These are phyloP conservation scores for Trachelus stipa DNA, from an alignment of 2,888 invertebrate genomes.

Conservation along the genomic window DNA sequence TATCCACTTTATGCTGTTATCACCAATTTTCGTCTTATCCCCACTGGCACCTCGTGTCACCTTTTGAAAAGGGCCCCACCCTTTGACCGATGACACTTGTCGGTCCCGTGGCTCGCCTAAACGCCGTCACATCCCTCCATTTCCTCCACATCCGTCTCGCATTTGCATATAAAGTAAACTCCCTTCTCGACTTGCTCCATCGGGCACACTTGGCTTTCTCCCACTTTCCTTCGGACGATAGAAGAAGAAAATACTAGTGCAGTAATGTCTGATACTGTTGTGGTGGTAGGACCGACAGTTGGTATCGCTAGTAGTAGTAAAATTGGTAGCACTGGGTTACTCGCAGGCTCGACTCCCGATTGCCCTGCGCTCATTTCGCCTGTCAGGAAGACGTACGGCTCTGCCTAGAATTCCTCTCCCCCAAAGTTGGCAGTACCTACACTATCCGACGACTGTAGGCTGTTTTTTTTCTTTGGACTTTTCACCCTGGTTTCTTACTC, in stretches of 20 bases:
- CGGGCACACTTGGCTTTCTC: not conserved
- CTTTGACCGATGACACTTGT: constrained; percentile 53
- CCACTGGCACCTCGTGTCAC: too few relatives aligned
- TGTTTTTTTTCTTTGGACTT: too few relatives aligned
- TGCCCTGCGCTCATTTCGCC: constrained; percentile 60
- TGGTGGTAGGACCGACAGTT: too few relatives aligned
- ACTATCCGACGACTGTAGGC: too few relatives aligned
- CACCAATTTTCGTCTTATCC: too few relatives aligned
- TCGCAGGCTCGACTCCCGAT: constrained; percentile 48
- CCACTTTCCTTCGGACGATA: constrained; percentile 14
- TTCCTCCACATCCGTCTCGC: constrained; percentile 47
- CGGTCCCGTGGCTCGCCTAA: constrained; percentile 41
- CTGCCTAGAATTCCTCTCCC: constrained; percentile 41
- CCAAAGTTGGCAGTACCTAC: not conserved
- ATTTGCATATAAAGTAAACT: constrained; percentile 65
- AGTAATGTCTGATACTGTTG: too few relatives aligned
- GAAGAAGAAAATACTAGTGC: constrained; percentile 13
- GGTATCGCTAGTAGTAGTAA: too few relatives aligned
- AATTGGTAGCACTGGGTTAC: not conserved
- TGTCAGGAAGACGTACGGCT: constrained; percentile 60
- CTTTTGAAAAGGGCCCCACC: not conserved
- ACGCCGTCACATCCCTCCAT: constrained; percentile 44
- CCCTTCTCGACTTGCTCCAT: constrained; percentile 26
- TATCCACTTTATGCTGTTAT: too few relatives aligned
- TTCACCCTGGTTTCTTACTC: too few relatives aligned